These are phyloP conservation scores for Lacerta viridis DNA, from an alignment of 2,797 vertebrate genomes.

Conservation along the genomic window DNA sequence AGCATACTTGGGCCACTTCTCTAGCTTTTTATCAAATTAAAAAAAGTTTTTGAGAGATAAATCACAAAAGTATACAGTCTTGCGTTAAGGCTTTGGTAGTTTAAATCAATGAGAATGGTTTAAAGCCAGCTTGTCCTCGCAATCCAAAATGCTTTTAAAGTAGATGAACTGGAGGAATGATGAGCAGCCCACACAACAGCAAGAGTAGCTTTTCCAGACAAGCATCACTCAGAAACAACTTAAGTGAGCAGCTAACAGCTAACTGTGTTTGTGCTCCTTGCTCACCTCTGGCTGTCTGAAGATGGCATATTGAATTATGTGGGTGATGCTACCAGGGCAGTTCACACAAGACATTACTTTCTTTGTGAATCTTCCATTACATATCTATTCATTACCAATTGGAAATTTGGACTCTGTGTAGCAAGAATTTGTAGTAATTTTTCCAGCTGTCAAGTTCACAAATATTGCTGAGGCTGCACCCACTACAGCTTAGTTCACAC, in stretches of 20 bases:
- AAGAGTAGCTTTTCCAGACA: background rate
- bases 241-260: no score
- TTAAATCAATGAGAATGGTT: constrained; percentile 30
- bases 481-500: background rate
- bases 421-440: background rate
- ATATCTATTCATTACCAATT: background rate
- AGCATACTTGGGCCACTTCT: constrained; percentile 7
- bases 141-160: constrained; percentile 32
- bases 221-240: no score
- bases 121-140: fast-evolving
- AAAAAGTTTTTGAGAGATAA: background rate
- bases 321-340: background rate
- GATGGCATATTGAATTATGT: background rate
- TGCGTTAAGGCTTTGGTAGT: constrained; percentile 28
- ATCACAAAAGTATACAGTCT: background rate
- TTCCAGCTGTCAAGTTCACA: background rate
- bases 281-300: no score
- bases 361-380: background rate
- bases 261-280: no score
- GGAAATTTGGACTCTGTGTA: background rate
- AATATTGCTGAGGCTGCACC: background rate
- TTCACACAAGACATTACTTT: background rate
- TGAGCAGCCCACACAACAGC: background rate
- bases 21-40: background rate
- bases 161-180: background rate